phyloP scores from a whole-genome alignment of 2,888 invertebrate species.

The Epistrophe eligans region DNA sequence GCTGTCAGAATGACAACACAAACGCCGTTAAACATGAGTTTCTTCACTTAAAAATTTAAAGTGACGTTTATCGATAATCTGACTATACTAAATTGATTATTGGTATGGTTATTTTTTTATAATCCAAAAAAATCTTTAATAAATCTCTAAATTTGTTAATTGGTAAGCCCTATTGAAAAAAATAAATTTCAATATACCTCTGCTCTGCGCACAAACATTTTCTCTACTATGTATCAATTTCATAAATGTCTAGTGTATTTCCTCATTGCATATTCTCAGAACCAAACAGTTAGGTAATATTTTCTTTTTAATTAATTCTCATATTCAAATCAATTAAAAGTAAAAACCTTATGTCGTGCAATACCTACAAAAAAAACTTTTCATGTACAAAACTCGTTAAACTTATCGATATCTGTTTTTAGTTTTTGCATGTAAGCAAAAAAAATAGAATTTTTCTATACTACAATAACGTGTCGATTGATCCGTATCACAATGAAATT shows the following conservation, averaged over 20 bases:
- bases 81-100: no score
- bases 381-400: slow-evolving; percentile 50
- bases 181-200: no score
- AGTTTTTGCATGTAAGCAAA: slow-evolving; percentile 32
- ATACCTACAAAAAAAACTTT: background rate
- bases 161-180: no score
- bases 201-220: background rate
- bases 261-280: slow-evolving; percentile 20
- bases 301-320: slow-evolving; percentile 31
- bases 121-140: no score
- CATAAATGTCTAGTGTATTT: slow-evolving; percentile 13
- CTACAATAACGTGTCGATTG: slow-evolving; percentile 60
- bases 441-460: slow-evolving; percentile 33
- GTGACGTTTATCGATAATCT: no score
- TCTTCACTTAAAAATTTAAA: no score
- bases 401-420: slow-evolving; percentile 35
- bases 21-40: no score
- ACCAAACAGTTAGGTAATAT: background rate
- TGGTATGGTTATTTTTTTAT: no score
- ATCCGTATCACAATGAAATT: slow-evolving; percentile 66
- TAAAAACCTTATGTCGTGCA: background rate
- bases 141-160: no score
- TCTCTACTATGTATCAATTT: background rate
- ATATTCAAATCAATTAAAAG: slow-evolving; percentile 43
- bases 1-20: no score